Conservation (phyloP, 2,888 invertebrate genomes). For the Vanessa cardui region DNA sequence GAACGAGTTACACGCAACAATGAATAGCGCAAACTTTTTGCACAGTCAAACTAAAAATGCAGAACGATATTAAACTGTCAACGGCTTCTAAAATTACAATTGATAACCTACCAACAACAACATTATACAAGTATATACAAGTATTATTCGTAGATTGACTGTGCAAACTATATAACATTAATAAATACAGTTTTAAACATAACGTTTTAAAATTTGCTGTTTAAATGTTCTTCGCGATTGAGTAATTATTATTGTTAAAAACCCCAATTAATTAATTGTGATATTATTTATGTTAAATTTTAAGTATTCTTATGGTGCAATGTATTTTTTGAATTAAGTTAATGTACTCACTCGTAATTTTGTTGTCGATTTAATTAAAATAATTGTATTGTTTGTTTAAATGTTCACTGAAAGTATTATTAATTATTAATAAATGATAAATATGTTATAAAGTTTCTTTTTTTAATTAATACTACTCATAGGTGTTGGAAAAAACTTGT, state of each 20-base stretch:
- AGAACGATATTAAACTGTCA: no score
- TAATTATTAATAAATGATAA: conserved; percentile 17
- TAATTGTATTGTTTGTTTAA: no score
- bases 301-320: neutral
- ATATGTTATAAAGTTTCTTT: neutral
- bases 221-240: neutral
- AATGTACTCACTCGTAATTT: neutral
- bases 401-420: conserved; percentile 16
- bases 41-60: neutral
- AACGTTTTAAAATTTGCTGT: no score
- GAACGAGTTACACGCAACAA: neutral
- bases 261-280: no score
- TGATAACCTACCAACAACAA: no score
- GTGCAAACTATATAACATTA: no score
- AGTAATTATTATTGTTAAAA: no score
- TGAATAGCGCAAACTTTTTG: neutral
- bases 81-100: no score
- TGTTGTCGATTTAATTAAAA: neutral
- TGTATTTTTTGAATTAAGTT: neutral
- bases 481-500: no score
- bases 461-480: neutral
- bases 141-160: no score
- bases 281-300: neutral
- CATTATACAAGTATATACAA: no score
- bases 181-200: neutral